Base-by-base conservation (phyloP, 2,888 invertebrate genomes). In the Schrankia costaestrigalis region DNA sequence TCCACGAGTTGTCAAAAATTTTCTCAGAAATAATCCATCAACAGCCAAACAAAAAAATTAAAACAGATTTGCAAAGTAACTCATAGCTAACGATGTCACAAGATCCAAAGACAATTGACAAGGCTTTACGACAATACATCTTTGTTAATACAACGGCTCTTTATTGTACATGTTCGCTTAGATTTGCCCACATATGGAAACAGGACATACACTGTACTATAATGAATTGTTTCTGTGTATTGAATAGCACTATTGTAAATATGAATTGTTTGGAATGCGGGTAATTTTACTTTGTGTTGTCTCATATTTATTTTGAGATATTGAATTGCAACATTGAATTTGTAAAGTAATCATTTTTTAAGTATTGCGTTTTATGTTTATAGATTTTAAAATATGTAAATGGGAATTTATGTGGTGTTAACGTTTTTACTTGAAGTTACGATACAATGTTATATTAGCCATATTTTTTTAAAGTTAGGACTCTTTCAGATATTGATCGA, bases 121-220 rank as follows among this genome's bases (percentile, higher is more conserved):
- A 81, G 77, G 75, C 60, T 64, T 47, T 32, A 25, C 55, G 52
- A 84, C 78, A 83, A 81, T 78, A 65, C 46, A 30, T 50, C 79
- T 82, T 80, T 82, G 78, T 79, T 46, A 13, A 48, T 35, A 76
- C 76, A 82, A 78, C 78, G 71, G 68, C 67, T 73, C 78, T 75
- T 80, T 79, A 65, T 56, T 59, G 63, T 61, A 71, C 72, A 79
- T 76, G 74, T 75, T 68, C 68, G 79, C 78, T 73, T 75, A 77
- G 82, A 82, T 83, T 81, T 81, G 67, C 79, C 74, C 63, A 75
- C 57, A 54, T 42, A 45, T 31, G 9, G 39, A 36, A 52, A 51
- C 61, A 56, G 56, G 49, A 53, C 49, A 41, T 35, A 54, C 63
- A 55, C 67, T 69, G 69, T 71, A 53, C 48, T 55, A 30, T 21